A percentile compares a stretch with the other conserved stretches of the same genome.
These are phyloP conservation scores for Pagrus major DNA, from an alignment of 2,113 vertebrate genomes.

Conservation along the genomic window DNA sequence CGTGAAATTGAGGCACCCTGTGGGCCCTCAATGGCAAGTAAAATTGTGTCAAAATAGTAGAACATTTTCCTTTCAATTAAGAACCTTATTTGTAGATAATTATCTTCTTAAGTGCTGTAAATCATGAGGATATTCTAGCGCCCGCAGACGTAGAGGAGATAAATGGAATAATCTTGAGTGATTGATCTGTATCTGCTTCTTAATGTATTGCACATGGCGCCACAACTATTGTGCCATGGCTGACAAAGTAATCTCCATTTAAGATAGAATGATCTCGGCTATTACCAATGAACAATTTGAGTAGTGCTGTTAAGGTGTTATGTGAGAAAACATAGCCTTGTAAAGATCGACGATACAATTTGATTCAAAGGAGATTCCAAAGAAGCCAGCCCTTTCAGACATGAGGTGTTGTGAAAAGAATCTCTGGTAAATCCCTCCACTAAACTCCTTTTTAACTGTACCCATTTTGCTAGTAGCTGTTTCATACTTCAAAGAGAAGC, in stretches of 20 bases:
- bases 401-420: constrained; percentile 3
- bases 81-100: not conserved
- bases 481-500: constrained; percentile 39
- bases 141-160: not conserved
- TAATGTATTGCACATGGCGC: not conserved
- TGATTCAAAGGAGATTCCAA: constrained; percentile 1
- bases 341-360: not conserved
- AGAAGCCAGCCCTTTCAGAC: not conserved
- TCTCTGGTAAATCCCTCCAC: not conserved
- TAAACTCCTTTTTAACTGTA: constrained; percentile 23
- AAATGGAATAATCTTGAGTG: constrained; percentile 10
- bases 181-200: not conserved
- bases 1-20: constrained; percentile 3
- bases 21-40: not conserved
- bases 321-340: not conserved
- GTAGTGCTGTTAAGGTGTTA: not conserved
- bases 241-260: not conserved
- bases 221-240: not conserved
- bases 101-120: not conserved
- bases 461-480: constrained; percentile 10
- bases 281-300: not conserved
- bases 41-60: not conserved
- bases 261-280: not conserved
- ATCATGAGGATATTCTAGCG: not conserved
- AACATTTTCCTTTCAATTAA: not conserved